These are phyloP conservation scores for Microcaecilia unicolor DNA, from an alignment of 2,797 vertebrate species.

Conservation along the genomic window DNA sequence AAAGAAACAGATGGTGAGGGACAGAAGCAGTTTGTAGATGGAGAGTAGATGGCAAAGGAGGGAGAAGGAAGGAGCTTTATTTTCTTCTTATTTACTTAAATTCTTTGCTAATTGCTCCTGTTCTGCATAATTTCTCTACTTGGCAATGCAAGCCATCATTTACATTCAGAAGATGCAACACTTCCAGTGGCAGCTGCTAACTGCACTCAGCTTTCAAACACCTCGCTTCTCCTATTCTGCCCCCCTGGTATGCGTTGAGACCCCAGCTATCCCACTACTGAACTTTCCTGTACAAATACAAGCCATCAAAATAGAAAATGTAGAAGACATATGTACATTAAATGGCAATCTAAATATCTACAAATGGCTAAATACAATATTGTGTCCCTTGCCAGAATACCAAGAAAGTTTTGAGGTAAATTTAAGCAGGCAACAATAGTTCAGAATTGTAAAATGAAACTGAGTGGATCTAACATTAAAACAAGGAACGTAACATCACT, in stretches of 20 bases:
- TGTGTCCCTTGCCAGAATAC: too few species aligned
- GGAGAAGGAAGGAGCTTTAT: neutral
- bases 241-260: neutral
- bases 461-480: too few species aligned
- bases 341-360: too few species aligned
- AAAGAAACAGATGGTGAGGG: neutral
- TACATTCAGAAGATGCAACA: neutral
- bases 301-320: too few species aligned
- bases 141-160: constrained; percentile 7
- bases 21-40: neutral
- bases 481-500: too few species aligned
- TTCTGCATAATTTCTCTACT: neutral
- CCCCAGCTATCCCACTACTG: neutral
- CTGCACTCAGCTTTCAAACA: neutral
- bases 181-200: neutral
- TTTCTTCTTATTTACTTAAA: neutral
- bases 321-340: too few species aligned
- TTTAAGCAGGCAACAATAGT: too few species aligned
- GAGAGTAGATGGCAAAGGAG: neutral
- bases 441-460: too few species aligned
- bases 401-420: too few species aligned
- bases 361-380: too few species aligned
- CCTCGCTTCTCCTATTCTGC: too few species aligned
- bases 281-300: neutral
- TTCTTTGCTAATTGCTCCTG: neutral